Base-by-base conservation (phyloP, 2,113 vertebrate species). In the Typhlomys cinereus region DNA sequence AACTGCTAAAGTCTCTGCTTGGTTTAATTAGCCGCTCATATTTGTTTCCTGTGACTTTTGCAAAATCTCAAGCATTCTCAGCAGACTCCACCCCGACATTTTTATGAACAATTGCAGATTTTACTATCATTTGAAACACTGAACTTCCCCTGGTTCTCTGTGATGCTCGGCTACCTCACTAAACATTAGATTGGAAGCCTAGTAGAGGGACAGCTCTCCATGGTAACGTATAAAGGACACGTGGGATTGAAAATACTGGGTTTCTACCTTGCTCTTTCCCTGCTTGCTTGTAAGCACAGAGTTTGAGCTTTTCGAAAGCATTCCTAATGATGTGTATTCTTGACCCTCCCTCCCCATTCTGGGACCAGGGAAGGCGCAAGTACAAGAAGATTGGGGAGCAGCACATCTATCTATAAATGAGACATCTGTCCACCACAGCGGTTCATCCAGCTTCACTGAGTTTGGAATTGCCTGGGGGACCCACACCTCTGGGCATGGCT, bases 121-220 rank as follows among this genome's bases (percentile, higher is more conserved):
- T 48, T 85, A 66, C 39, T 75, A 46, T 70, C 41, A 34, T 91
- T 85, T 92, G 86, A 92, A 91, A 50, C 83, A 25, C 39, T 84
- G 34, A n/a, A 61, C 7, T 85, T 91, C 80, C 39, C 31, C 59
- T 83, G 66, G 6, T 31, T 89, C 75, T 75, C 57, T 79, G 89
- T 34, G 41, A 48, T 87, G 93, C 86, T 87, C n/a, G 91, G 86
- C 71, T 52, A 66, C 81, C 36, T 73, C 61, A 89, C 48, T 95
- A 89, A 71, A 84, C 81, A 18, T 91, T 75, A 64, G 54, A 83
- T 94, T 95, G 46, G 80, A 93, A 89, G 84, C 50, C 78, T 39
- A 89, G 54, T 31, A 87, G 76, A 93, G 36, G 61, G 36, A 85
- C 76, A 18, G 82, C 66, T 64, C 54, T 92, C 39, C 52, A 54